phyloP scores from a whole-genome alignment of 2,888 invertebrate species.

The Nudaria mundana region DNA sequence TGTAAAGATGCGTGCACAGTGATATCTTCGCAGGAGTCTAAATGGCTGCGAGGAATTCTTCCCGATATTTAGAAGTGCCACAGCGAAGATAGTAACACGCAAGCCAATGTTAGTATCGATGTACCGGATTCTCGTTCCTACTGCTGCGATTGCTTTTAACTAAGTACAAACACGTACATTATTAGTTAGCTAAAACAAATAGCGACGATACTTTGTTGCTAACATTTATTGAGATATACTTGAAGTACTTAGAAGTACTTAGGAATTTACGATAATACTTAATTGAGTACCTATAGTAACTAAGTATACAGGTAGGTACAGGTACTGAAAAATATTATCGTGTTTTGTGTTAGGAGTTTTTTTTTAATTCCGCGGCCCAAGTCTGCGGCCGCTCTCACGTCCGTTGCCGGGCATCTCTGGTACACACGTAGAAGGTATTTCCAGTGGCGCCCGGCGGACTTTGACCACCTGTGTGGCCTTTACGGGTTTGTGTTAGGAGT shows the following conservation, averaged over 20 bases:
- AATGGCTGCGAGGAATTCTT: conserved; percentile 36
- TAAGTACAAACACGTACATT: conserved; percentile 3
- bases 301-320: neutral
- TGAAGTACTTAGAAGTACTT: too few species aligned
- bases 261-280: neutral
- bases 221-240: neutral
- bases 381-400: too few species aligned
- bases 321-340: too few species aligned
- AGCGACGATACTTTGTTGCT: too few species aligned
- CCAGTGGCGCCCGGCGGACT: too few species aligned
- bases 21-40: conserved; percentile 39
- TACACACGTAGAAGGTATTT: too few species aligned
- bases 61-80: conserved; percentile 38
- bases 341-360: too few species aligned
- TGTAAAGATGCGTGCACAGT: conserved; percentile 32
- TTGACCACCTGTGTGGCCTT: too few species aligned
- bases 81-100: conserved; percentile 40
- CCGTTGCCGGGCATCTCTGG: too few species aligned
- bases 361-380: too few species aligned
- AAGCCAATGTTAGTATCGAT: conserved; percentile 27
- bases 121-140: conserved; percentile 22
- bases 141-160: conserved; percentile 11
- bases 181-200: too few species aligned
- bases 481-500: too few species aligned
- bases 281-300: neutral